phyloP scores from a whole-genome alignment of 30 jellyfish, hydroid and myxozoan genomes.

The Mastigias papua region DNA sequence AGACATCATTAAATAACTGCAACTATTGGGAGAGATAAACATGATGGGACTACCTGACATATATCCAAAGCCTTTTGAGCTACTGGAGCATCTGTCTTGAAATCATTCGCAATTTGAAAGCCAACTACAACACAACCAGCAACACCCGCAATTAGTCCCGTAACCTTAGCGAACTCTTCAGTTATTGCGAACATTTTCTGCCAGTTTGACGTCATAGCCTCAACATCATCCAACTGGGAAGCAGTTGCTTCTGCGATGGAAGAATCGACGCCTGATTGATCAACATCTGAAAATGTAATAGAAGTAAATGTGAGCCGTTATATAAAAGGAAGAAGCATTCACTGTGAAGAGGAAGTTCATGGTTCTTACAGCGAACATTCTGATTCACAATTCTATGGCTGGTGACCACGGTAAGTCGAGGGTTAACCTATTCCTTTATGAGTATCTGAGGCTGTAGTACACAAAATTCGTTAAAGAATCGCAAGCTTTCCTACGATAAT shows the following conservation, averaged over 20 bases:
- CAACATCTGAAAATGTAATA: conserved; percentile 4
- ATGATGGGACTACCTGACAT: conserved; percentile 49
- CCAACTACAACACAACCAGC: conserved; percentile 79
- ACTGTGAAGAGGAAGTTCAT: too few species aligned
- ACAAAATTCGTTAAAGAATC: too few species aligned
- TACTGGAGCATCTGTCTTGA: conserved; percentile 49
- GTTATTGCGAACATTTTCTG: conserved; percentile 40
- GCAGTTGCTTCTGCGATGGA: conserved; percentile 46
- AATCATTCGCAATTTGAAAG: conserved; percentile 51
- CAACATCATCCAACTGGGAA: conserved; percentile 5
- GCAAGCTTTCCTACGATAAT: too few species aligned
- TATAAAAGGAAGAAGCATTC: neutral
- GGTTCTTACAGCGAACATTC: too few species aligned
- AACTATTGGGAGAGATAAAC: neutral
- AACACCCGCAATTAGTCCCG: conserved; percentile 55
- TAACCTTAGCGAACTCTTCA: conserved; percentile 36
- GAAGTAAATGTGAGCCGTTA: neutral
- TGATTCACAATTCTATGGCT: too few species aligned
- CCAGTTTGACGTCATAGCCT: conserved; percentile 27
- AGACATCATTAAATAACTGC: too few species aligned
- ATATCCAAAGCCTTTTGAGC: conserved; percentile 73
- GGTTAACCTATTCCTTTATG: too few species aligned
- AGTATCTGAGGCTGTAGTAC: too few species aligned
- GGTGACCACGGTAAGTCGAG: too few species aligned
- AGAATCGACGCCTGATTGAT: conserved; percentile 26